phyloP scores from a whole-genome alignment of 2,797 vertebrate species.

The Amblyraja radiata region DNA sequence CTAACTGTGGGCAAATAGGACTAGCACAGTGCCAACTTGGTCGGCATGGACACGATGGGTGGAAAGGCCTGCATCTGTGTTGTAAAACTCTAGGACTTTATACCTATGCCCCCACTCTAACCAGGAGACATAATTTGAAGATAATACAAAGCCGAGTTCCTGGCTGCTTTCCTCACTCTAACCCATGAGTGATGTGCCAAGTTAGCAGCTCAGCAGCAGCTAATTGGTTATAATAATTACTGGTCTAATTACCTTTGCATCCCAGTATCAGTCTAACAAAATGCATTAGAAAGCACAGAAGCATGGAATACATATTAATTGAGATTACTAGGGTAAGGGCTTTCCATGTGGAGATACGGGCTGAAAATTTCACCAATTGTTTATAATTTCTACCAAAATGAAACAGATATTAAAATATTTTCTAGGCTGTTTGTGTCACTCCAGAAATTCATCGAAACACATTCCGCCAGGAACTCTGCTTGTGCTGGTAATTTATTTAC shows the following conservation, averaged over 20 bases:
- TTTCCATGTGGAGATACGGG: neutral
- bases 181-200: neutral
- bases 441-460: no score
- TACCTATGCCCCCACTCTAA: neutral
- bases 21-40: no score
- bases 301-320: neutral
- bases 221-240: slow-evolving; percentile 21
- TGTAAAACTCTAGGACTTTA: neutral
- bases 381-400: no score
- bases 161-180: neutral
- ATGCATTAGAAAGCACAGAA: neutral
- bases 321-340: neutral
- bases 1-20: no score
- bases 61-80: no score
- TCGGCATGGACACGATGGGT: no score
- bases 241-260: neutral
- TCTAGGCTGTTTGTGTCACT: no score
- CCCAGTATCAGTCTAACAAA: neutral
- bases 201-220: neutral
- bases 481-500: no score
- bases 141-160: neutral
- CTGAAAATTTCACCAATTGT: no score
- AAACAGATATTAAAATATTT: no score
- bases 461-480: no score
- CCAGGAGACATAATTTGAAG: neutral